Evolutionary conservation across 2,888 invertebrate species (phyloP), one percentile per base, ranked within the genome.

Genomic region (Parascotia fuliginaria): DNA sequence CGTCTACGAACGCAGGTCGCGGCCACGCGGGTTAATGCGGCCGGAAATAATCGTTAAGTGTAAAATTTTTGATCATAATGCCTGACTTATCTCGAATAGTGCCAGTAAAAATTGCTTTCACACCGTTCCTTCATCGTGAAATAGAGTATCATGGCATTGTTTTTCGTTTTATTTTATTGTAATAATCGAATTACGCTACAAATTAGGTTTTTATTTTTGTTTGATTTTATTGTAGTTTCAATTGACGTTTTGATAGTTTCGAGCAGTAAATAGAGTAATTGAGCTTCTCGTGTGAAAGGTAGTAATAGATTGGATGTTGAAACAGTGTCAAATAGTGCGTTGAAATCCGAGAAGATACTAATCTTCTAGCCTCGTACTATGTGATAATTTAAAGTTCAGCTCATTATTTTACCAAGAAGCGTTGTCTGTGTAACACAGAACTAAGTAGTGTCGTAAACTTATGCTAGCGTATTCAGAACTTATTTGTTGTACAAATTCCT

Each of bases 21-120:
- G 58, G 55, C 58, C 55, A 57, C 64, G 59, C 61, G 58, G 73
- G 75, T 75, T 77, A 70, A 68, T 65, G 59, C 60, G 73, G 72
- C 78, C 67, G 81, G 82, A 85, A 81, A 86, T 83, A 83, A 82
- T 84, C 74, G 77, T 70, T 76, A 75, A 80, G 70, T 73, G 69
- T 72, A 60, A 70, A 75, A 73, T 66, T 60, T 70, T 66, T 61
- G 42, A 66, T 58, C 56, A 66, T 60, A 60, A 60, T 63, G 47
- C 52, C 36, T 61, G 62, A 48, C 60, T 64, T 67, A 60, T 60
- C 53, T 53, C 42, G 44, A 62, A 65, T 54, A 40, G 51, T 59
- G 52, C 61, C 55, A 33, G 44, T 29, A 41, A 40, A 48, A 63
- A 54, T 67, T 45, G 44, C 43, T 28, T 53, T 46, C 22, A 67